Base-by-base conservation (phyloP, 2,113 vertebrate genomes). In the Anseranas semipalmata region DNA sequence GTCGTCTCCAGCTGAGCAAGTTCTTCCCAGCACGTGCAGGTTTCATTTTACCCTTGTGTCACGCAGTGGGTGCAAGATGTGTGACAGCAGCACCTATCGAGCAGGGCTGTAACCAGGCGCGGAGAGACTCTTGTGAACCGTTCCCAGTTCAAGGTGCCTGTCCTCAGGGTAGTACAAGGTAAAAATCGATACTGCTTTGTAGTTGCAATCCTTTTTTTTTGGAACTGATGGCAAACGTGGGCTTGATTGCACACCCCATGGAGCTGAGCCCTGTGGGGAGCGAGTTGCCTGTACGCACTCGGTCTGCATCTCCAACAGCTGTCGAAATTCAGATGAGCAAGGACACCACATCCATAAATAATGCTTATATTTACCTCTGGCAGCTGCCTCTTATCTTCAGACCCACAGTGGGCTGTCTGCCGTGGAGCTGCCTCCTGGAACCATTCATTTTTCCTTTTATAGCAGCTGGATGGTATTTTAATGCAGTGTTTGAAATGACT, bases 361-460 rank as follows among this genome's bases (percentile, higher is more conserved):
- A 63, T 48, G 67, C 59, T 93, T 86, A 12, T 30, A 67, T 80
- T 90, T 84, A 67, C 71, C 85, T 80, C 90, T 88, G 87, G 82
- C 92, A 96, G 72, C 88, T 92, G 68, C 56, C 52, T 90, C 96
- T 95, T 97, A 96, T 96, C 96, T 97, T 62, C 79, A 89, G 90
- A 86, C 72, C 92, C 92, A 75, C 35, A 11, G 46, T 92, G 85
- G 90, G 79, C 80, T 68, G 48, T 78, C 79, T 81, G 70, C 87
- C 5, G 0, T 35, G 30, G 90, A 92, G 85, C 92, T 94, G 90
- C 78, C 66, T 93, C 52, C 79, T 59, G 73, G 50, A 95, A n/a
- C 65, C 73, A 45, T 81, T 87, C 83, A 72, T 87, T 94, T 93
- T 85, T 33, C 95, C 90, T 89, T 94, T 93, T 72, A 60, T 85